Evolutionary conservation across 1,140 invertebrate genomes (phyloP), one percentile per base, ranked within the genome.

Genomic region (Neodiprion pinetum): DNA sequence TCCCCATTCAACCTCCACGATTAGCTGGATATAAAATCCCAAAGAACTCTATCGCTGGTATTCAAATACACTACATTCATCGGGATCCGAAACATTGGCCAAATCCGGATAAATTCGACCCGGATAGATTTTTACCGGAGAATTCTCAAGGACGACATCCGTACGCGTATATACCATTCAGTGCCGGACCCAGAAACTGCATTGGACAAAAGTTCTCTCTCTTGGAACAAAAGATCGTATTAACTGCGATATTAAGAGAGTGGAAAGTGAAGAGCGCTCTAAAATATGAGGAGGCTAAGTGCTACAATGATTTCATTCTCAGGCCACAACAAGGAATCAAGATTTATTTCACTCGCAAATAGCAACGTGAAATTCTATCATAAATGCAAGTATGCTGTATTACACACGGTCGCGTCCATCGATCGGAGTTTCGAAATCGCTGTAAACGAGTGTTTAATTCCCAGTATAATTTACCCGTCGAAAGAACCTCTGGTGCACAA

Each of bases 41-140:
- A n/a, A 80, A 79, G 73, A 93, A 91, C 11, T 90, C 90, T 1
- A 87, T 88, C 3, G 87, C n/a, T 12, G 9, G 11, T 61, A 9
- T 61, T 14, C 53, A 85, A 21, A 87, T 91, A 12, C 89, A 90
- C 70, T 86, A 91, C 67, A 82, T 96, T 17, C 96, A 94, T 79
- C 84, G 90, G 48, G 87, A 92, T 78, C 83, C 86, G 11, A 82
- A 89, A 48, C 80, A 87, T 71, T 94, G 90, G 83, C 87, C 90
- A 11, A 85, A 93, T 74, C 92, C 93, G 4, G 87, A 92, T 17
- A 83, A 82, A 67, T 93, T 92, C 80, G 87, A 93, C 80, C 93
- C 93, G 0, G 91, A 93, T 61, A 84, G 92, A 78, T 93, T 93
- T 85, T 77, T 90, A 12, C 89, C 90, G 9, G 85, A 89, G 78